These are phyloP conservation scores for Anaspis maculata DNA, from an alignment of 2,888 invertebrate species.

Conservation along the genomic window DNA sequence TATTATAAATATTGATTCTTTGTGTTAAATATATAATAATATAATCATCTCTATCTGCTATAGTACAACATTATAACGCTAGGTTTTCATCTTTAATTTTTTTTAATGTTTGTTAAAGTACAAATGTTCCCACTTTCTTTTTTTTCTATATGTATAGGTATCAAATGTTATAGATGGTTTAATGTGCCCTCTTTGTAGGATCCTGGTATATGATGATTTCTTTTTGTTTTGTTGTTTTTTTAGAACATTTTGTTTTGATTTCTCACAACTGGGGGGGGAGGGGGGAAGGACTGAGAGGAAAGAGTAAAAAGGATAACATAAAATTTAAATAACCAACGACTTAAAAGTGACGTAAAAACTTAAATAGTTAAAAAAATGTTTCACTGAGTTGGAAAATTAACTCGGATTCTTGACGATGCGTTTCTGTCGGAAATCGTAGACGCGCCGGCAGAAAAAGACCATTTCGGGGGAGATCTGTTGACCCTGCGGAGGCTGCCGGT, in stretches of 20 bases:
- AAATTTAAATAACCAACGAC: conserved; percentile 18
- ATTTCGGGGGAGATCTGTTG: conserved; percentile 65
- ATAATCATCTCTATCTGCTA: conserved; percentile 39
- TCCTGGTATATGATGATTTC: too few species aligned
- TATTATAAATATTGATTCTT: conserved; percentile 40
- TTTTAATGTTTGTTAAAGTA: too few species aligned
- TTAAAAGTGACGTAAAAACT: conserved; percentile 12
- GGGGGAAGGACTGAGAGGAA: too few species aligned
- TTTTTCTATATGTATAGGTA: conserved; percentile 40
- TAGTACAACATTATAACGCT: conserved; percentile 43
- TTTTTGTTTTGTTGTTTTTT: conserved; percentile 6
- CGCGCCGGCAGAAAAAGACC: conserved; percentile 89
- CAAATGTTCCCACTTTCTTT: conserved; percentile 40
- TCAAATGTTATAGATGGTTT: conserved; percentile 33
- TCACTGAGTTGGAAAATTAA: conserved; percentile 25
- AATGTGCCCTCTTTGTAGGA: too few species aligned
- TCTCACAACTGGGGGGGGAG: conserved; percentile 3
- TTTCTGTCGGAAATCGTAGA: conserved; percentile 91
- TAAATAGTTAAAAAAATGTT: conserved; percentile 7
- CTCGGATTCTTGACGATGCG: conserved; percentile 49
- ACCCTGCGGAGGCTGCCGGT: conserved; percentile 57
- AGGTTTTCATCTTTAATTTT: conserved; percentile 34
- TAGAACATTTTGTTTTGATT: conserved; percentile 6
- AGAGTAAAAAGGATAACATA: conserved; percentile 14
- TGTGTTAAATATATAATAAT: conserved; percentile 36